Conservation (phyloP, 2,797 vertebrate genomes). For the Acanthurus tractus region DNA sequence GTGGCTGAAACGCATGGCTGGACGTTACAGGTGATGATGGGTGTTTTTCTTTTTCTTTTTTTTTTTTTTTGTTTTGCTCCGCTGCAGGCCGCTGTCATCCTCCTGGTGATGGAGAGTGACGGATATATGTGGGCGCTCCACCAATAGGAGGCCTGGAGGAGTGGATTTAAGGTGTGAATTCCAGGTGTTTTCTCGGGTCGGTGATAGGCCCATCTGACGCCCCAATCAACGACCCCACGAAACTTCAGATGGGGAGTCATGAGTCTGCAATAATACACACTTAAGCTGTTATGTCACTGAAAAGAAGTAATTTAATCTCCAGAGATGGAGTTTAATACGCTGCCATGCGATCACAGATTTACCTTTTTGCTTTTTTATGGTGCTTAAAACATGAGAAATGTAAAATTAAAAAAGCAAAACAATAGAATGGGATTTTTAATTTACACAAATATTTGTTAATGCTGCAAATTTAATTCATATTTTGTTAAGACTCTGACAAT, state of each 20-base stretch:
- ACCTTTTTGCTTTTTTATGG: neutral
- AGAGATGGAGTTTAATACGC: neutral
- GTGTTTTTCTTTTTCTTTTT: too few species aligned
- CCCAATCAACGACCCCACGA: constrained; percentile 62
- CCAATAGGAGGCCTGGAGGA: constrained; percentile 85
- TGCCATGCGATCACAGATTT: neutral
- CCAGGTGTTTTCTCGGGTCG: constrained; percentile 75
- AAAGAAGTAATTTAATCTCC: neutral
- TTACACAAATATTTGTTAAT: too few species aligned
- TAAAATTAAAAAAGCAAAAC: too few species aligned
- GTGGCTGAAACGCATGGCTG: constrained; percentile 77
- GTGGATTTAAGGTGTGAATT: constrained; percentile 88
- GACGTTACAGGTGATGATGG: neutral
- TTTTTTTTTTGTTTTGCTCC: neutral
- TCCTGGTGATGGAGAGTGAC: constrained; percentile 36
- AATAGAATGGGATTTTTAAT: neutral
- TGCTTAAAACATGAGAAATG: neutral
- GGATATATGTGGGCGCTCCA: constrained; percentile 76
- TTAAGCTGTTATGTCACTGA: neutral
- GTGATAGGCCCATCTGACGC: constrained; percentile 64
- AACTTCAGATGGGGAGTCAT: constrained; percentile 48
- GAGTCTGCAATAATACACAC: constrained; percentile 25
- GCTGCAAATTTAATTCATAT: neutral
- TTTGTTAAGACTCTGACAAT: neutral
- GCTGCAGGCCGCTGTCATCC: constrained; percentile 59